Base-by-base conservation (phyloP, 2,113 vertebrate species). In the Prietella phreatophila region DNA sequence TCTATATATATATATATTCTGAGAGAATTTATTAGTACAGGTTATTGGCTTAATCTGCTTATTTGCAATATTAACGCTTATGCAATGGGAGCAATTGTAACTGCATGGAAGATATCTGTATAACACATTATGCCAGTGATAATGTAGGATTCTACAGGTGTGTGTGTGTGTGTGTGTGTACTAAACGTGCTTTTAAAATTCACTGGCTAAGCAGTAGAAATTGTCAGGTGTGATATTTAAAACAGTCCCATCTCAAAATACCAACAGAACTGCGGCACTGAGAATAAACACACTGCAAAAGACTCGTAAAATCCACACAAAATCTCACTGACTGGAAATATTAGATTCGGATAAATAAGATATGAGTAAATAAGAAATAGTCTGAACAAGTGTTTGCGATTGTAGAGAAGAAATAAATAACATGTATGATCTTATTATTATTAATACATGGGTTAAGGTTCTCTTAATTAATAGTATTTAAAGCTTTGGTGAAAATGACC, bases 191-290 rank as follows among this genome's bases (percentile, higher is more conserved):
- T 85, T 83, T 86, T 55, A 47, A 82, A 82, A 53, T 39, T 69
- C 86, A 67, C 85, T 82, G 67, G 50, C 76, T 89, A 80, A 86
- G 86, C 85, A 81, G 61, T 63, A 75, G 80, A 71, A 81, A 86
- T 85, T 88, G 87, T 82, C 58, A 87, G 83, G 86, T 84, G 80
- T 78, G 67, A 79, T 86, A 86, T 87, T 80, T 88, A 76, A 88
- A 86, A 75, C 56, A 79, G 86, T 88, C 78, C 80, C 58, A 85
- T 90, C 67, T 86, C 47, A 25, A 25, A 82, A 82, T 82, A 58
- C 86, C 84, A 85, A 87, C 78, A 85, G 86, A 86, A 63, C 69
- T 81, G 85, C 71, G 19, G 83, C 67, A 88, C 36, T 83, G 69
- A 86, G 36, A 86, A 83, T 83, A 90, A 90, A 90, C 78, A 88